Conservation (phyloP, 2,888 invertebrate species). For the Hartigia nigra region DNA sequence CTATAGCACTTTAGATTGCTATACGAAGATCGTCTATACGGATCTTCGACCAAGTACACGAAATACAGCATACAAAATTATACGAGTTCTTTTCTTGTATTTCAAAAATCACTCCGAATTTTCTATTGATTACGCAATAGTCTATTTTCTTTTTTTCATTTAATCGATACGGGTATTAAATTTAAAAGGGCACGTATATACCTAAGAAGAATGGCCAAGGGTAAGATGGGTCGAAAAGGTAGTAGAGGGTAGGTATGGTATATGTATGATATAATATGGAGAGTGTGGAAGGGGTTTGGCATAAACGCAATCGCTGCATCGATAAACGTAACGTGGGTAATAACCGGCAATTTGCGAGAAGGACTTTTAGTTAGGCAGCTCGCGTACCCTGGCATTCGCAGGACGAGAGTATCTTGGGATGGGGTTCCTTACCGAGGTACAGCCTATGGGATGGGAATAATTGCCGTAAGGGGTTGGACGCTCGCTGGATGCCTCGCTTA, state of each 20-base stretch:
- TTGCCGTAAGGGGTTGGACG: slow-evolving; percentile 45
- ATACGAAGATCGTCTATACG: not conserved
- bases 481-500: slow-evolving; percentile 19
- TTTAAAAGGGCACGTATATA: not conserved
- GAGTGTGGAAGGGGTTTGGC: slow-evolving; percentile 20
- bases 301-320: slow-evolving; percentile 52
- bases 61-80: too few species aligned
- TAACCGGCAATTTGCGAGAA: slow-evolving; percentile 63
- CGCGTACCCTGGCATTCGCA: slow-evolving; percentile 39
- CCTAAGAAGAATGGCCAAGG: not conserved
- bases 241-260: not conserved
- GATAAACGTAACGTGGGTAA: slow-evolving; percentile 60
- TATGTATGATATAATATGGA: not conserved
- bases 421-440: slow-evolving; percentile 16
- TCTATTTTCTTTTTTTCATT: not conserved
- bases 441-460: slow-evolving; percentile 38
- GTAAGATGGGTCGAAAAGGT: slow-evolving; percentile 9
- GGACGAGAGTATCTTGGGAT: slow-evolving; percentile 17
- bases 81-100: not conserved
- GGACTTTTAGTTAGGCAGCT: slow-evolving; percentile 60
- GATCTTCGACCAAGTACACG: not conserved
- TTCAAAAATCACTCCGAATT: not conserved
- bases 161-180: not conserved
- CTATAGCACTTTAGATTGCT: not conserved
- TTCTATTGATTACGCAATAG: not conserved